phyloP scores from a whole-genome alignment of 2,888 invertebrate species.

The Lasioglossum morio region DNA sequence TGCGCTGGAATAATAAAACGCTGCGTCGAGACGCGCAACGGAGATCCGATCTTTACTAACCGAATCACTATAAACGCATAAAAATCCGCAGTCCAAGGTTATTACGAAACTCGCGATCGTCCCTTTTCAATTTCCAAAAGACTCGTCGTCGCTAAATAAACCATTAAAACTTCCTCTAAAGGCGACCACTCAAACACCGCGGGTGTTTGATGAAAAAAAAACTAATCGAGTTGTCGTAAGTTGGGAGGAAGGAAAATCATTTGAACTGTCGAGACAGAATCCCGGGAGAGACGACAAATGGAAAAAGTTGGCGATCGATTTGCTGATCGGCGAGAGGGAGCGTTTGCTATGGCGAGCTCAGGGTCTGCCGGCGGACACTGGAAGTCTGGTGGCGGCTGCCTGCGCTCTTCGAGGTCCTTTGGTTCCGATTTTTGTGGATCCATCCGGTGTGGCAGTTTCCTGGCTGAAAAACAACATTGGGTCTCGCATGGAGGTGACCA shows the following conservation, averaged over 20 bases:
- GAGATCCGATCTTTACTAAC: too few relatives aligned
- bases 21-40: too few relatives aligned
- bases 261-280: conserved; percentile 58
- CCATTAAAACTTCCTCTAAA: not conserved
- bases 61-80: too few relatives aligned
- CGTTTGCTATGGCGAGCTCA: conserved; percentile 94
- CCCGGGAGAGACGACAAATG: conserved; percentile 74
- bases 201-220: not conserved
- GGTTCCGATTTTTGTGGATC: conserved; percentile 94
- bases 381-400: conserved; percentile 80
- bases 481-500: conserved; percentile 90
- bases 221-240: not conserved
- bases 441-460: conserved; percentile 92
- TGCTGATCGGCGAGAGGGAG: conserved; percentile 88
- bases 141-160: not conserved
- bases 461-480: conserved; percentile 92
- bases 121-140: not conserved
- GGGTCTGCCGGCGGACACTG: conserved; percentile 89
- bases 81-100: too few relatives aligned
- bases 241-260: not conserved
- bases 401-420: conserved; percentile 85
- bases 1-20: too few relatives aligned
- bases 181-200: not conserved
- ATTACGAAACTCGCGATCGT: too few relatives aligned
- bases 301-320: conserved; percentile 76